phyloP scores from a whole-genome alignment of 1,140 invertebrate species.

The Oryzaephilus surinamensis region DNA sequence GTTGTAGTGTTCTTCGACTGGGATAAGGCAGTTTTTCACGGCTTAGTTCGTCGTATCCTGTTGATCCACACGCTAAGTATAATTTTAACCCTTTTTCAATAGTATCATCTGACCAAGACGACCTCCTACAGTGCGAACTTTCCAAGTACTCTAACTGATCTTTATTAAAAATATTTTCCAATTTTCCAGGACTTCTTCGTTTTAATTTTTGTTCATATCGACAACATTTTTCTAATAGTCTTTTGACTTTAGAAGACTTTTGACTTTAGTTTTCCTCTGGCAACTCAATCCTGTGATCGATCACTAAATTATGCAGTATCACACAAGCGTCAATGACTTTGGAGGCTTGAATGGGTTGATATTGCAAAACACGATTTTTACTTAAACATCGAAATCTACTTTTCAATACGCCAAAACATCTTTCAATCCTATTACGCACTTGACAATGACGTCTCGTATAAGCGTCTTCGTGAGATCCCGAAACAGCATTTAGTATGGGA shows the following conservation, averaged over 20 bases:
- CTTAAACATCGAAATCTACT: no score
- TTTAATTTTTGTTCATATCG: not conserved
- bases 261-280: no score
- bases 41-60: slow-evolving; percentile 10
- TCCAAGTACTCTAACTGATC: slow-evolving; percentile 5
- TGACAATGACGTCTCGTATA: no score
- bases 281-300: no score
- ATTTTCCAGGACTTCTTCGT: not conserved
- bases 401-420: no score
- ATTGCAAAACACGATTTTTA: no score
- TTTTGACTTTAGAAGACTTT: not conserved
- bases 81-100: slow-evolving; percentile 7
- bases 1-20: slow-evolving; percentile 9
- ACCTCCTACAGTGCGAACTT: not conserved
- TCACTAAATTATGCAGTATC: no score
- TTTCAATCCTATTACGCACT: no score
- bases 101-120: slow-evolving; percentile 6
- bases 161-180: slow-evolving; percentile 7
- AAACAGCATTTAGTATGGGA: no score
- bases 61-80: slow-evolving; percentile 10
- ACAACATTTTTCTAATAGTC: not conserved
- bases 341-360: no score
- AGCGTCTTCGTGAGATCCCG: no score
- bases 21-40: slow-evolving; percentile 8
- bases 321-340: no score